Conservation (phyloP, 2,888 invertebrate genomes). For the Amblyteles armatorius region DNA sequence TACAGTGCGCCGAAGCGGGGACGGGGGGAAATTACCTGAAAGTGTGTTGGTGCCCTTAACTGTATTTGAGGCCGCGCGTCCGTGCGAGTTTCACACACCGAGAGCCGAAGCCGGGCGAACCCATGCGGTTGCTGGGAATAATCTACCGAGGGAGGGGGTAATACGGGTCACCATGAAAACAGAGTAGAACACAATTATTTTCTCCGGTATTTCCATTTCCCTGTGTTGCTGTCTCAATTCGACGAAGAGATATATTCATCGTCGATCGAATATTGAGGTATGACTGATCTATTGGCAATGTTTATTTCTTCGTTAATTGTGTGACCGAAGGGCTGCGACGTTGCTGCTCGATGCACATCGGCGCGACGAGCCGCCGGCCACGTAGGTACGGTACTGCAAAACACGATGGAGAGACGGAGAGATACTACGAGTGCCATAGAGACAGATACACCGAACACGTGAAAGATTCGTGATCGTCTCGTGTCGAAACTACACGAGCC, state of each 20-base stretch:
- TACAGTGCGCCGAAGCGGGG: slow-evolving; percentile 52
- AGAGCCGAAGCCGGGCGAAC: slow-evolving; percentile 31
- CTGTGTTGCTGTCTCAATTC: not conserved
- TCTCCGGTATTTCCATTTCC: not conserved
- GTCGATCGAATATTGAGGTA: not conserved
- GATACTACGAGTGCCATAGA: slow-evolving; percentile 9
- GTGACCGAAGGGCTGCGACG: slow-evolving; percentile 19
- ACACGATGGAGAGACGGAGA: not conserved
- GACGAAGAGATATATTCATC: not conserved
- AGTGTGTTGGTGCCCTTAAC: slow-evolving; percentile 15
- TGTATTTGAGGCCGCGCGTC: not conserved
- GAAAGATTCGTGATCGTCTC: slow-evolving; percentile 39
- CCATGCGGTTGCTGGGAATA: slow-evolving; percentile 12
- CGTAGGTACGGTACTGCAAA: slow-evolving; percentile 27
- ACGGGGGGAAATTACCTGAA: slow-evolving; percentile 18
- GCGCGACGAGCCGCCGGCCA: slow-evolving; percentile 26
- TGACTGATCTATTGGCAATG: not conserved
- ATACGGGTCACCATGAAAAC: slow-evolving; percentile 25
- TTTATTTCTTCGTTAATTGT: not conserved
- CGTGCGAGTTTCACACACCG: slow-evolving; percentile 9
- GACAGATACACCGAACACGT: slow-evolving; percentile 42
- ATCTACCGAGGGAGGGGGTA: slow-evolving; percentile 14
- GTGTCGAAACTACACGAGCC: slow-evolving; percentile 38
- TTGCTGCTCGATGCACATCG: not conserved
- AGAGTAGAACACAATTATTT: not conserved